Conservation (phyloP, 2,113 vertebrate genomes). For the Lepus europaeus region DNA sequence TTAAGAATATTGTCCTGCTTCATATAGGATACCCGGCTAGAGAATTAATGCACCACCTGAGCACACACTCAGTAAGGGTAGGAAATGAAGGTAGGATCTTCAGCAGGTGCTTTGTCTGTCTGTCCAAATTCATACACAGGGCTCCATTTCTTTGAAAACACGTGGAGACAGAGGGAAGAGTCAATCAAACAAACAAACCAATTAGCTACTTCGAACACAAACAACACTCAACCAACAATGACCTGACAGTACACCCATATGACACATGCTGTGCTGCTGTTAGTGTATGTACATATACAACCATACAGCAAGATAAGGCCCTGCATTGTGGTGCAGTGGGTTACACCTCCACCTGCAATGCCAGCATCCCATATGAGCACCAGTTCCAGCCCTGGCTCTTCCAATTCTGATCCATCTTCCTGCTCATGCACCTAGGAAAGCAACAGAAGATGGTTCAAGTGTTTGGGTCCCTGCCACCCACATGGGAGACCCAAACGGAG, state of each 20-base stretch:
- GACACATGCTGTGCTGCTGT: not conserved
- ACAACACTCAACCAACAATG: not conserved
- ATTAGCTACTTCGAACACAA: not conserved
- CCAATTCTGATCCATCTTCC: too few relatives aligned
- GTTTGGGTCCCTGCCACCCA: too few relatives aligned
- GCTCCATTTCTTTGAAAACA: not conserved
- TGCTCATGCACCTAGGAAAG: too few relatives aligned
- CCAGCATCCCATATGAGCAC: too few relatives aligned
- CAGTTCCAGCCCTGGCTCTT: too few relatives aligned
- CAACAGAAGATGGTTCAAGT: too few relatives aligned
- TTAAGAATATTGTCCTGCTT: conserved; percentile 75
- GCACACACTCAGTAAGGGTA: not conserved
- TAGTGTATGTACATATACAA: not conserved
- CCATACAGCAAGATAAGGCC: not conserved
- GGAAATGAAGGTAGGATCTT: not conserved
- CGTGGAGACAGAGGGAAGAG: not conserved
- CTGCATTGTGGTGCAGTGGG: too few relatives aligned
- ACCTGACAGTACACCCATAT: not conserved
- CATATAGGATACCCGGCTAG: conserved; percentile 65
- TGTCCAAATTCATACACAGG: not conserved
- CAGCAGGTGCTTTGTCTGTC: conserved; percentile 20
- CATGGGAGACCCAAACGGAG: too few relatives aligned
- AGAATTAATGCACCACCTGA: conserved; percentile 64
- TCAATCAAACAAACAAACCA: not conserved
- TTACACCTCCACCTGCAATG: too few relatives aligned